Evolutionary conservation across 1,140 invertebrate genomes (phyloP), one percentile per base, ranked within the genome.

Genomic region (Ganaspis sp.): DNA sequence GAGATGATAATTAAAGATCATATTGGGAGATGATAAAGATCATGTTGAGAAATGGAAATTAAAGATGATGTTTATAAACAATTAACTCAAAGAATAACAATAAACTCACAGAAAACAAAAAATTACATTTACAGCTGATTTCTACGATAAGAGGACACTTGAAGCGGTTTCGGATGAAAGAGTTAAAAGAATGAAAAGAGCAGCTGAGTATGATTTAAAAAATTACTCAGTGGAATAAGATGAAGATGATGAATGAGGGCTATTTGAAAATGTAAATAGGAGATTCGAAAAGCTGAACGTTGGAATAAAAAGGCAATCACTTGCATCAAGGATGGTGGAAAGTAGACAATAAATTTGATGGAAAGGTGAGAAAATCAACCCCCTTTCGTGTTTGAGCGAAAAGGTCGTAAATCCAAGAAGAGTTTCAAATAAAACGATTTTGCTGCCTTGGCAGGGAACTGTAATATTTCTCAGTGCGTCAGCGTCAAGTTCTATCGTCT

Each of bases 371-470:
- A 26, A 64, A 64, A 64, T 64, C 58, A 64, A 29, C 58, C 15
- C 26, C 58, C 23, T 64, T 64, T 34, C 58, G 58, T 26, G 58
- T 64, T 23, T 64, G 23, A 23, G 23, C 54, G 54, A 26, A 23
- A 29, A 64, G 23, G 58, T 64, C 58, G 58, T 64, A 64, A 64
- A 64, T 64, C 23, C 58, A 64, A 29, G 58, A n/a, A 64, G 26
- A 23, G 58, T 64, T 64, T 64, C 58, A 64, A 64, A 64, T 64
- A 64, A 64, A 64, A 64, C 58, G 58, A 64, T 64, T 64, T n/a
- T 64, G 58, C 58, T 64, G 58, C 5, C 58, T 64, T 64, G 26
- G 58, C 58, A 64, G 23, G 21, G 21, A 64, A 29, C 58, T 64
- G 26, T 26, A 29, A 64, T 64, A 26, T 64, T 64, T 64, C 23